Conservation (phyloP, 2,797 vertebrate species). For the Hybognathus amarus region DNA sequence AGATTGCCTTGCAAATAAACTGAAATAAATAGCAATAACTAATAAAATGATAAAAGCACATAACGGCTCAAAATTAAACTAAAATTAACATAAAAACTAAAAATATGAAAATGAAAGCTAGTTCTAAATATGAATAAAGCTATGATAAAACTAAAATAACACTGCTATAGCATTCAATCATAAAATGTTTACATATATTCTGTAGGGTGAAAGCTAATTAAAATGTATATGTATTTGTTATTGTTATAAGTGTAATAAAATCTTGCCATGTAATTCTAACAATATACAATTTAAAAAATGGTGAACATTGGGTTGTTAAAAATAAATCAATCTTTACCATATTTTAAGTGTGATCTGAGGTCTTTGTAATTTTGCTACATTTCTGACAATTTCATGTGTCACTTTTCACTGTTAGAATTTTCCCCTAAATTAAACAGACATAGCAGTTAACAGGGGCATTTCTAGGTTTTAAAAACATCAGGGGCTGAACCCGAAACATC, state of each 20-base stretch:
- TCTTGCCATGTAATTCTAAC: neutral
- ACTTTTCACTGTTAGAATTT: neutral
- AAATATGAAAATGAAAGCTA: neutral
- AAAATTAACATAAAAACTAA: neutral
- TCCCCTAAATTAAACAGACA: neutral
- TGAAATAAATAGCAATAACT: neutral
- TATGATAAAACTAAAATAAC: neutral
- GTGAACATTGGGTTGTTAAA: no score
- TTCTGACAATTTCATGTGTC: neutral
- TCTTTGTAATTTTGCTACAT: neutral
- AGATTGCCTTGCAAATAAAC: neutral
- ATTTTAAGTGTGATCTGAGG: neutral
- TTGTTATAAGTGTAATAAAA: neutral
- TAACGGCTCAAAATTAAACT: neutral
- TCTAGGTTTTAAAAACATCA: no score
- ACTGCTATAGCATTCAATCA: neutral
- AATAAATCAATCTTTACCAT: neutral
- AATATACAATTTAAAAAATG: neutral
- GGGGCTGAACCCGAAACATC: no score
- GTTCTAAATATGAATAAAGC: neutral
- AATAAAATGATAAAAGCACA: neutral
- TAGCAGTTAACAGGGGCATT: no score
- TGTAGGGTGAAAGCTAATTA: neutral
- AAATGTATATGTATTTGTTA: no score
- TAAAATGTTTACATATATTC: neutral